These are phyloP conservation scores for Forbesichthys papilliferus DNA, from an alignment of 2,113 vertebrate genomes.

Conservation along the genomic window DNA sequence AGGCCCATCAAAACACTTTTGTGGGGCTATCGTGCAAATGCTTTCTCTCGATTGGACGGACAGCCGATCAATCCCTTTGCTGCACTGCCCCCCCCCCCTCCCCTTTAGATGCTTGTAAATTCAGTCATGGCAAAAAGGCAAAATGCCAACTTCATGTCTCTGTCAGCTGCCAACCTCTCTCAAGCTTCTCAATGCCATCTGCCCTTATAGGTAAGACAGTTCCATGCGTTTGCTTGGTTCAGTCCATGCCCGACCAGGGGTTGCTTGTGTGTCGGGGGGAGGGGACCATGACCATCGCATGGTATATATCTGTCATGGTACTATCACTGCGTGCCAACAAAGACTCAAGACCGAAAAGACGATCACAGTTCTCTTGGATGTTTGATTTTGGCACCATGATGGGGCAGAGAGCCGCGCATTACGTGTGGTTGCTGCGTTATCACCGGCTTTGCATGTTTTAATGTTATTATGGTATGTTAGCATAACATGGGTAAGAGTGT, in stretches of 20 bases:
- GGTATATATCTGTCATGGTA: slow-evolving; percentile 28
- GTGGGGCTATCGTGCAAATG: slow-evolving; percentile 25
- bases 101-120: slow-evolving; percentile 27
- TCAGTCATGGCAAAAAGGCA: slow-evolving; percentile 40
- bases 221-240: slow-evolving; percentile 8
- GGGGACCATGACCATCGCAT: slow-evolving; percentile 11
- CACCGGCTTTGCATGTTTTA: slow-evolving; percentile 61
- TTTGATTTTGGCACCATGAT: slow-evolving; percentile 53
- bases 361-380: slow-evolving; percentile 35
- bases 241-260: slow-evolving; percentile 6
- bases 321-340: slow-evolving; percentile 51
- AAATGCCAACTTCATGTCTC: slow-evolving; percentile 44
- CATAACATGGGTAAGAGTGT: slow-evolving; percentile 25
- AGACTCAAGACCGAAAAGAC: slow-evolving; percentile 14
- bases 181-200: slow-evolving; percentile 52
- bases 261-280: background rate
- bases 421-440: slow-evolving; percentile 24
- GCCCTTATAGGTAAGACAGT: slow-evolving; percentile 37
- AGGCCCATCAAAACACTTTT: slow-evolving; percentile 43
- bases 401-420: slow-evolving; percentile 17
- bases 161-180: slow-evolving; percentile 36
- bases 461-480: slow-evolving; percentile 22
- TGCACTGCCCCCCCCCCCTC: slow-evolving; percentile 20
- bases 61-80: slow-evolving; percentile 31
- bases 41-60: slow-evolving; percentile 24